Conservation (phyloP, 2,113 vertebrate species). For the Hypomesus transpacificus region DNA sequence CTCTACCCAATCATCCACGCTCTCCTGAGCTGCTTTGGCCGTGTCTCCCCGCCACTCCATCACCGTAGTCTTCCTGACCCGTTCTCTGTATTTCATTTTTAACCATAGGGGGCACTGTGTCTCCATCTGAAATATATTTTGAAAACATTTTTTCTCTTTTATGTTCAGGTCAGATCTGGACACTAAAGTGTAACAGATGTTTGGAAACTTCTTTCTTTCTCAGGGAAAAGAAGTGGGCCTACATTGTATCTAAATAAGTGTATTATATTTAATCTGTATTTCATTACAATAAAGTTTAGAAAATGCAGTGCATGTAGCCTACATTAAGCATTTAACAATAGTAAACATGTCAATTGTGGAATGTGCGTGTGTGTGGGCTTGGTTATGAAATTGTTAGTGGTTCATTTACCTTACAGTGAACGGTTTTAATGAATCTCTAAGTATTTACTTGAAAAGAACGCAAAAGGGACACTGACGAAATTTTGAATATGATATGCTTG, state of each 20-base stretch:
- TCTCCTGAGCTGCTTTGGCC: background rate
- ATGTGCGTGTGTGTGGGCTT: too few relatives aligned
- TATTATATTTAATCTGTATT: too few relatives aligned
- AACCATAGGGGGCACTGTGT: slow-evolving; percentile 60
- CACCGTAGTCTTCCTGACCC: background rate
- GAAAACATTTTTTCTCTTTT: slow-evolving; percentile 22
- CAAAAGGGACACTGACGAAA: too few relatives aligned
- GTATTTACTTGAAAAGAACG: too few relatives aligned
- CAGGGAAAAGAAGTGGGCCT: slow-evolving; percentile 11
- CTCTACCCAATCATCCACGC: background rate
- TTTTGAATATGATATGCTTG: too few relatives aligned
- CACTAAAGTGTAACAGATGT: slow-evolving; percentile 54
- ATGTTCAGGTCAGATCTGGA: slow-evolving; percentile 44
- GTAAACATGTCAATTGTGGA: too few relatives aligned
- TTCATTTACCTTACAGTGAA: too few relatives aligned
- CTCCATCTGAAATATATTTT: slow-evolving; percentile 23
- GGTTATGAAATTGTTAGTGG: too few relatives aligned
- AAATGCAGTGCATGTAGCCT: too few relatives aligned
- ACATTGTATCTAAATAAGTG: background rate
- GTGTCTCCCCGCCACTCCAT: background rate
- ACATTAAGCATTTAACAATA: too few relatives aligned
- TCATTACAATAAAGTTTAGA: too few relatives aligned
- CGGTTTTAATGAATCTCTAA: too few relatives aligned
- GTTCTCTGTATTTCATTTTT: slow-evolving; percentile 21
- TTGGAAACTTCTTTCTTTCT: slow-evolving; percentile 19